Conservation (phyloP, 2,113 vertebrate genomes). For the Burhinus oedicnemus region DNA sequence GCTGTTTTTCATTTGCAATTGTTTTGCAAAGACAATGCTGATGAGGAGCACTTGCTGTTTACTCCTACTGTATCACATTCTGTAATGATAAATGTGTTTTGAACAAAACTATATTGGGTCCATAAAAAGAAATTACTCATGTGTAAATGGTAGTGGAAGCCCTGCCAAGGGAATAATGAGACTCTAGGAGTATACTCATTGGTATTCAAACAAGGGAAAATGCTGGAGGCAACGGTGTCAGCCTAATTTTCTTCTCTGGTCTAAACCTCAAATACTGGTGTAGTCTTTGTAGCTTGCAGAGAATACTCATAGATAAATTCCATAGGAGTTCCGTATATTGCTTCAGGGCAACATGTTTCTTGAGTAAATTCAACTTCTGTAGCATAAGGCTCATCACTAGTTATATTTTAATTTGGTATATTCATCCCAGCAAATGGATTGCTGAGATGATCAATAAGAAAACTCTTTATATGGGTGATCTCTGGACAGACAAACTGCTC, state of each 20-base stretch:
- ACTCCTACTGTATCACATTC: conserved; percentile 1
- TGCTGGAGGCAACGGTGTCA: neutral
- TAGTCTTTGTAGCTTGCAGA: neutral
- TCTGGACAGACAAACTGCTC: neutral
- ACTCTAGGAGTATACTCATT: neutral
- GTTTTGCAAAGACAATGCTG: neutral
- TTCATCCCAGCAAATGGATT: neutral
- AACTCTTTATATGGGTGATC: neutral
- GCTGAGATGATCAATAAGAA: neutral
- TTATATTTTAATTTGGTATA: neutral
- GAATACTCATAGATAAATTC: neutral
- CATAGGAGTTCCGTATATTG: neutral
- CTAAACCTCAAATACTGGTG: neutral
- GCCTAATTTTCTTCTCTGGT: conserved; percentile 9
- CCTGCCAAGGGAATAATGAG: conserved; percentile 52
- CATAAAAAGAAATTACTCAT: conserved; percentile 63
- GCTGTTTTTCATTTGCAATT: neutral
- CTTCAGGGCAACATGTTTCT: neutral
- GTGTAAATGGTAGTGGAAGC: conserved; percentile 37
- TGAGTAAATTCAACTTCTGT: neutral
- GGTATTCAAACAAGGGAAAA: conserved; percentile 31
- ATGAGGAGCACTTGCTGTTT: neutral
- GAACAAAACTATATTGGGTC: conserved; percentile 30
- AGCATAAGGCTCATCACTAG: neutral
- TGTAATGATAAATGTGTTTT: conserved; percentile 61